A percentile compares a stretch with the other conserved stretches of the same genome.
These are phyloP conservation scores for Folsomia manolachei DNA, from an alignment of 2,888 invertebrate species.

Conservation along the genomic window DNA sequence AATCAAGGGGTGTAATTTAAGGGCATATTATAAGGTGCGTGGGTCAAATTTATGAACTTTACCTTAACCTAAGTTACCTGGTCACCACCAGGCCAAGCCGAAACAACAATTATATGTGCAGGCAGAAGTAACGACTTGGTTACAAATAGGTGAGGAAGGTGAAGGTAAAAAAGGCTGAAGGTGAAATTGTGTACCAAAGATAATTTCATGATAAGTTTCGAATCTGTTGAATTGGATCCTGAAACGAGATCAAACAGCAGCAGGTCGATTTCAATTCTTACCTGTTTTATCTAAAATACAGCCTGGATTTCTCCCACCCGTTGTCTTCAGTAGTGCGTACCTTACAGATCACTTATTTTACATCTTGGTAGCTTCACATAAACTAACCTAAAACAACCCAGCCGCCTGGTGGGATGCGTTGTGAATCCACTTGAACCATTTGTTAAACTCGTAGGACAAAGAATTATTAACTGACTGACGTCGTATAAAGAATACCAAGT, in stretches of 20 bases:
- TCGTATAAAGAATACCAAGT: neutral
- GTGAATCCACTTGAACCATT: neutral
- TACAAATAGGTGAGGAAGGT: too few relatives aligned
- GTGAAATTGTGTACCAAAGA: too few relatives aligned
- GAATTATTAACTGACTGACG: neutral
- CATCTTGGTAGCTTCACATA: too few relatives aligned
- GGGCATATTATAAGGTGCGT: too few relatives aligned
- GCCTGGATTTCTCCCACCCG: neutral
- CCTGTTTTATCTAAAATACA: neutral
- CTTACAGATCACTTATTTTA: neutral
- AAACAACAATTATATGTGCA: too few relatives aligned
- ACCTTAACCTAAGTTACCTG: too few relatives aligned
- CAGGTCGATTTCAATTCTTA: neutral
- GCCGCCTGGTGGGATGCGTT: too few relatives aligned
- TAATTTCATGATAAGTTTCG: neutral
- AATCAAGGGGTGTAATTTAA: constrained; percentile 2
- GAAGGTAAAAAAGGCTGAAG: too few relatives aligned
- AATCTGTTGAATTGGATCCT: neutral
- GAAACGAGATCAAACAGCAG: neutral
- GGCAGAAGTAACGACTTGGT: too few relatives aligned
- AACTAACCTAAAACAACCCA: too few relatives aligned
- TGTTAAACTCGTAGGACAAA: neutral
- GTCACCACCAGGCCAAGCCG: too few relatives aligned
- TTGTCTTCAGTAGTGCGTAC: too few relatives aligned
- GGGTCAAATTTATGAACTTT: neutral